Base-by-base conservation (phyloP, 2,797 vertebrate species). In the Spondyliosoma cantharus region DNA sequence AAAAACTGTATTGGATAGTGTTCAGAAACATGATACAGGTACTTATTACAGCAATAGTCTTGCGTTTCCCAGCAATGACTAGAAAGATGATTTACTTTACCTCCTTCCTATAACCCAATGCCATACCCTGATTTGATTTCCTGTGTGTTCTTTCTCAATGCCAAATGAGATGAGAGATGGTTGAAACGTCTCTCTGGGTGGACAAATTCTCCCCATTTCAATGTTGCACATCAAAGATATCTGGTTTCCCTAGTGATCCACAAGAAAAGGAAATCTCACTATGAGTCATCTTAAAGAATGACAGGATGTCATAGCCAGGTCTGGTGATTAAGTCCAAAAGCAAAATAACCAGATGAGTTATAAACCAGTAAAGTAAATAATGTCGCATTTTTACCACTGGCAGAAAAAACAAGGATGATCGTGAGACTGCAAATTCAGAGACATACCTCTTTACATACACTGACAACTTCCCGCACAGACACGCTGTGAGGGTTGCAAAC, bases 31-130 rank as follows among this genome's bases (percentile, higher is more conserved):
- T 46, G 71, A 90, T 85, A 71, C 60, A 25, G 45, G 59, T 76
- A 72, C 58, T 57, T 46, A 43, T 84, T 68, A 74, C 5, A 50
- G 61, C 63, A 17, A 54, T 71, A 84, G 78, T 49, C 70, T 62
- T 50, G 63, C 45, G 73, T 83, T 72, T 79, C 75, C 76, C 71
- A 68, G 80, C 80, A 85, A 81, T 42, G 62, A 75, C 25, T 48
- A 19, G n/a, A 64, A 73, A 58, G 58, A 48, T 69, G 62, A 87
- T 78, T 84, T 63, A 86, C 72, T 85, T 84, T 63, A 86, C 72
- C 84, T 60, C 68, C 69, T 61, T 84, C 62, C 75, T 75, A 45
- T 46, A 82, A 71, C 25, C 19, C 32, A 52, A 4, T 49, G 16
- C 42, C 24, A 66, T 48, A 17, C 9, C 4, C 52, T 67, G 73